Conservation (phyloP, 2,888 invertebrate genomes). For the Drosophila pegasa region DNA sequence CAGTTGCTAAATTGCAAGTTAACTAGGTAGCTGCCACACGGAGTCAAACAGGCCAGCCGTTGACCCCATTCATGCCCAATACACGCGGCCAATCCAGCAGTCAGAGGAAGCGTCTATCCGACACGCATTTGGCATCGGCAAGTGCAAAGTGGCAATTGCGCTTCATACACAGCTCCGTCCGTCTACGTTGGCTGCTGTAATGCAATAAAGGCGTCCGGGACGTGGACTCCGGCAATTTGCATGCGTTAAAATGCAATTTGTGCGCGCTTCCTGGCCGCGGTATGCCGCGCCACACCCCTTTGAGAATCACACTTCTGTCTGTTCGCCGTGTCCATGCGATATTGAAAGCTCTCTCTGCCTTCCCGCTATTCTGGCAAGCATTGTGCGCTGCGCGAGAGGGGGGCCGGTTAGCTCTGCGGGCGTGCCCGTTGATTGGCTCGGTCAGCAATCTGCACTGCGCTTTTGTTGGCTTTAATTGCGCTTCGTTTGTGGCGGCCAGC, state of each 20-base stretch:
- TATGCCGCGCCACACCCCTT: conserved; percentile 38
- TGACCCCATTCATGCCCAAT: conserved; percentile 38
- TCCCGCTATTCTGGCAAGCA: conserved; percentile 7
- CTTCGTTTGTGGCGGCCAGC: conserved; percentile 42
- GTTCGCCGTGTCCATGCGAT: conserved; percentile 25
- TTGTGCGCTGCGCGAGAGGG: conserved; percentile 19
- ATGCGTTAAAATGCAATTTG: conserved; percentile 82
- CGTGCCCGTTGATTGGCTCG: conserved; percentile 63
- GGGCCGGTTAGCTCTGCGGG: conserved; percentile 22
- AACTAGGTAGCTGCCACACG: conserved; percentile 1
- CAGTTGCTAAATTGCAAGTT: conserved; percentile 47
- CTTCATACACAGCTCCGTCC: conserved; percentile 22
- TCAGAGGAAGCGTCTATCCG: conserved; percentile 11
- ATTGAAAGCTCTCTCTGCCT: conserved; percentile 33
- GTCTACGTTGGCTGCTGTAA: conserved; percentile 55
- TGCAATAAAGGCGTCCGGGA: conserved; percentile 69
- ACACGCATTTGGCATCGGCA: conserved; percentile 37
- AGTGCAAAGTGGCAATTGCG: conserved; percentile 68
- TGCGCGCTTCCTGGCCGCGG: conserved; percentile 68
- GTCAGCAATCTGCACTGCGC: conserved; percentile 37
- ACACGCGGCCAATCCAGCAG: conserved; percentile 6
- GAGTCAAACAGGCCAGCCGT: conserved; percentile 42
- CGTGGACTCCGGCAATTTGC: conserved; percentile 72
- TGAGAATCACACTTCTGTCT: conserved; percentile 36
- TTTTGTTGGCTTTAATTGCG: conserved; percentile 69